Evolutionary conservation across 2,797 vertebrate genomes (phyloP).

Genomic region (Sebastolobus altivelis): DNA sequence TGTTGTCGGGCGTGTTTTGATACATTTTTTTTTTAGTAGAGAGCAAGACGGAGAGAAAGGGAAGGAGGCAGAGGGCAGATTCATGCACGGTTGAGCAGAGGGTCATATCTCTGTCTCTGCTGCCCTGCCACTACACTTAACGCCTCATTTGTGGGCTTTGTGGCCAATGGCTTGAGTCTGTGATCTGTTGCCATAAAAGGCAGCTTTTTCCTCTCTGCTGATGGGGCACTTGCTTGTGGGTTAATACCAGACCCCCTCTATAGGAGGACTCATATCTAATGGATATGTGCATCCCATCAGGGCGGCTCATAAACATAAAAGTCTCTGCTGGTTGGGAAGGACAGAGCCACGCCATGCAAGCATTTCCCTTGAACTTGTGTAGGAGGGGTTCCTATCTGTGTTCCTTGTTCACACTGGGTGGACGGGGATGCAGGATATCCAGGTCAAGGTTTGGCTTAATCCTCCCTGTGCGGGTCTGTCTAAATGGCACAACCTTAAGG

Average conservation of each 20-base stretch:
- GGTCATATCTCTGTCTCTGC: slow-evolving; percentile 68
- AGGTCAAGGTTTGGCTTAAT: slow-evolving; percentile 73
- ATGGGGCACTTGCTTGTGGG: slow-evolving; percentile 78
- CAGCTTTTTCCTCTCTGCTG: slow-evolving; percentile 76
- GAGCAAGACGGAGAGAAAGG: slow-evolving; percentile 22
- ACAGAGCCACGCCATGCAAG: slow-evolving; percentile 52
- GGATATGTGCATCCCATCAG: slow-evolving; percentile 74
- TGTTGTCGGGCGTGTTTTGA: slow-evolving; percentile 36
- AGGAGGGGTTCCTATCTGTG: slow-evolving; percentile 62
- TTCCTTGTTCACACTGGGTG: slow-evolving; percentile 64
- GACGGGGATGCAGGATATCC: slow-evolving; percentile 78
- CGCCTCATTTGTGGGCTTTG: slow-evolving; percentile 82
- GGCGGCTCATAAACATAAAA: slow-evolving; percentile 75
- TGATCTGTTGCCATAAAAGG: slow-evolving; percentile 80
- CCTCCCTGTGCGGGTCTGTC: slow-evolving; percentile 46
- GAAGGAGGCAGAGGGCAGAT: slow-evolving; percentile 58
- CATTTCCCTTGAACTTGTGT: slow-evolving; percentile 72
- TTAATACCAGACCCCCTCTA: slow-evolving; percentile 72
- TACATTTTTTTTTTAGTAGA: background rate
- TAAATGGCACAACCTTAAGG: background rate
- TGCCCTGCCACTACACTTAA: slow-evolving; percentile 77
- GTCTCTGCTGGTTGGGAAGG: slow-evolving; percentile 55
- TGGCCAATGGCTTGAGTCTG: slow-evolving; percentile 80
- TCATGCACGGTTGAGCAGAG: slow-evolving; percentile 65
- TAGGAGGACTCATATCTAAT: slow-evolving; percentile 70